phyloP scores from a whole-genome alignment of 2,888 invertebrate species.

The Eucera pruinosa region DNA sequence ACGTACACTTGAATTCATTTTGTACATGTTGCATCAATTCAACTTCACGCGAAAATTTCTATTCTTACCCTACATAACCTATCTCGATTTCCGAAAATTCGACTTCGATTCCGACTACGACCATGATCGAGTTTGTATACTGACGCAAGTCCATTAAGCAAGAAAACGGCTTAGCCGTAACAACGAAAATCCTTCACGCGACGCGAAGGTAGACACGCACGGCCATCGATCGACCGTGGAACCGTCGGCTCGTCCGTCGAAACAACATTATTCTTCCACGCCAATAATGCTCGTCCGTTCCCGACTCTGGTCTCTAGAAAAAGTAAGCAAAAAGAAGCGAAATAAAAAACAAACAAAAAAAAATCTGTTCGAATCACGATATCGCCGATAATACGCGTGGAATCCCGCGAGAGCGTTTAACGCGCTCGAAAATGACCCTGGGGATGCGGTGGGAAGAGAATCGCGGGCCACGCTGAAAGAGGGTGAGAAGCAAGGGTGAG shows the following conservation, averaged over 20 bases:
- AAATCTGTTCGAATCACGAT: slow-evolving; percentile 49
- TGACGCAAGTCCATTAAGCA: slow-evolving; percentile 33
- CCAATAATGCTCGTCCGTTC: not conserved
- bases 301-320: not conserved
- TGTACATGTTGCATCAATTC: no score
- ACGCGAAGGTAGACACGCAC: slow-evolving; percentile 41
- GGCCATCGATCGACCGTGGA: slow-evolving; percentile 38
- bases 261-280: slow-evolving; percentile 35
- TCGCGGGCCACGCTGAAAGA: slow-evolving; percentile 29
- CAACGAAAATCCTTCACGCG: slow-evolving; percentile 45
- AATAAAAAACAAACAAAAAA: not conserved
- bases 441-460: slow-evolving; percentile 25
- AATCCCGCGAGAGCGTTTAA: slow-evolving; percentile 64
- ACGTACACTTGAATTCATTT: no score
- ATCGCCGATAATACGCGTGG: slow-evolving; percentile 54
- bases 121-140: slow-evolving; percentile 4
- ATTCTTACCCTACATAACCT: no score
- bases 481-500: not conserved
- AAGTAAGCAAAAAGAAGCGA: not conserved
- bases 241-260: not conserved
- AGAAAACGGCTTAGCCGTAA: slow-evolving; percentile 19
- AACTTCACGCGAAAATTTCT: no score
- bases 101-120: not conserved
- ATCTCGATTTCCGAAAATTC: no score
- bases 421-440: slow-evolving; percentile 66